Evolutionary conservation across 1,140 invertebrate species (phyloP).

Genomic region (Oscheius sp.): DNA sequence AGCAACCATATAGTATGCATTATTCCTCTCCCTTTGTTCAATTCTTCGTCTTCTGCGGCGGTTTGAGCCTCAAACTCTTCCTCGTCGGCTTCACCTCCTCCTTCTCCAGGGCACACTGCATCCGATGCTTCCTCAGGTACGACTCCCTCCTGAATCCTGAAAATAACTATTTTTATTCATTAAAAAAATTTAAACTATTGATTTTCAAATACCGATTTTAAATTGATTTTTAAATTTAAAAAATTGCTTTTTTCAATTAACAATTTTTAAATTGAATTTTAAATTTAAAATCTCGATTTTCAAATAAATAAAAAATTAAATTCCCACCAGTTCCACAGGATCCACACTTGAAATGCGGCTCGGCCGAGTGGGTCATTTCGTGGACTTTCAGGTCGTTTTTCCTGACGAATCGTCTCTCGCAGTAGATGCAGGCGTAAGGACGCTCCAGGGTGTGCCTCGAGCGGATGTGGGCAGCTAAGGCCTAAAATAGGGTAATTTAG

Average conservation of each 20-base stretch:
- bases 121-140: not conserved
- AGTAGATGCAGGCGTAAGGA: constrained; percentile 14
- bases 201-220: not conserved
- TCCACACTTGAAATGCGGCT: not conserved
- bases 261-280: too few relatives aligned
- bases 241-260: not conserved
- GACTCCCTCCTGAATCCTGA: not conserved
- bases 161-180: not conserved
- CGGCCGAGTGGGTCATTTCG: constrained; percentile 7
- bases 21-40: not conserved
- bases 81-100: not conserved
- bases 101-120: not conserved
- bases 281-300: not conserved
- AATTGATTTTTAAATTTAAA: not conserved
- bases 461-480: constrained; percentile 35
- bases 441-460: constrained; percentile 26
- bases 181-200: not conserved
- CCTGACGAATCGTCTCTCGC: constrained; percentile 30
- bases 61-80: not conserved
- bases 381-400: constrained; percentile 37
- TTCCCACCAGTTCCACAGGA: constrained; percentile 10
- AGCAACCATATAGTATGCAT: not conserved
- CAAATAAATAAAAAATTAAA: not conserved
- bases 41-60: not conserved
- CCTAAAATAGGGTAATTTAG: constrained; percentile 10